Evolutionary conservation across 2,113 vertebrate genomes (phyloP), one percentile per base, ranked within the genome.

Genomic region (Bettongia penicillata): DNA sequence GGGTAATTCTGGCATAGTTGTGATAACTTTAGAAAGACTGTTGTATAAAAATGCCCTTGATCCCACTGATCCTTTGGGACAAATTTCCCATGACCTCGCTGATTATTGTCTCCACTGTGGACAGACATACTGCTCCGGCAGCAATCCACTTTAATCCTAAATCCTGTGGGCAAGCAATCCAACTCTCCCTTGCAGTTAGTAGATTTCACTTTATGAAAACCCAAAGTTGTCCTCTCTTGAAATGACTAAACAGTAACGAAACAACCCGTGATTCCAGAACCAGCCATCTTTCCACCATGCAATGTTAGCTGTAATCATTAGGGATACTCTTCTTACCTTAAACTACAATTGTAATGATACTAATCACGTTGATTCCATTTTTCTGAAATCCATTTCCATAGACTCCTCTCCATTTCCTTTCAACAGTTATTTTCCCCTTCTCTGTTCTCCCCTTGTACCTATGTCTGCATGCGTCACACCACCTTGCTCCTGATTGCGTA

Each of bases 141-240:
- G 16, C n/a, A 23, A 23, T 43, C n/a, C 19, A n/a, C 37, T 43
- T 23, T 43, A 22, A 8, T 23, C 37, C 92, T 93, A 97, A 98
- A 98, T 98, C 90, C 91, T 96, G 96, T 91, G 93, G 94, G 97
- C 97, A 98, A 98, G 93, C 55, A 94, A 96, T 96, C 96, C 96
- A 98, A 96, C 77, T 95, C 93, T 95, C 84, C 94, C 95, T 95
- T 57, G 96, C 92, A 95, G 94, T 92, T 43, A 0, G 91, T 93
- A 92, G 91, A 95, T 97, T 97, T 96, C 95, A 91, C 93, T 97
- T 31, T 77, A 89, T 23, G 94, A 94, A 95, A 95, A 95, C 93
- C 52, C 16, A 52, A 16, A 51, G 9, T 12, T 51, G 51, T 8
- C 10, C 9, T 51, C 51, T 0, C 52, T 31, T 68, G 11, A 4